Evolutionary conservation across 2,113 vertebrate genomes (phyloP), one percentile per base, ranked within the genome.

Genomic region (Pyrgilauda ruficollis): DNA sequence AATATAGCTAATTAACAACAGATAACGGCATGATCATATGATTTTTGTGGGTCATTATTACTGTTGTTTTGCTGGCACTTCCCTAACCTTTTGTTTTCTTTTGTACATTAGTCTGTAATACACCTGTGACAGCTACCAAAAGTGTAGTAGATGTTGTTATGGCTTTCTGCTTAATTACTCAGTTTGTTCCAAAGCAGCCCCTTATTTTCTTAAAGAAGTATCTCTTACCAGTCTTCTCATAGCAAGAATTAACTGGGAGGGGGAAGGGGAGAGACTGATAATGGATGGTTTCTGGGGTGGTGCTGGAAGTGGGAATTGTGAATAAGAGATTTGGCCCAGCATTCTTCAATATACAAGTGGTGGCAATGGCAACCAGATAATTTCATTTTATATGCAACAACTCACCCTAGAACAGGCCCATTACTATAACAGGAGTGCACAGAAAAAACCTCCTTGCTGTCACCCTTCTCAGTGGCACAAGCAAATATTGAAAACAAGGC

Each of bases 31-130:
- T 94, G 95, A 58, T 37, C 49, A 64, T 15, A 6, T 53, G 56
- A 55, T 59, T 91, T 93, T 90, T 85, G 94, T 81, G 44, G 90
- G 91, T 95, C 85, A 89, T 95, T 78, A 63, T 96, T 93, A 67
- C 66, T 27, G 3, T 59, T 82, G 74, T 66, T 95, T 94, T 94
- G 94, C 91, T 87, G 81, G 70, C 95, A 96, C 95, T 83, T 84
- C 70, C 94, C 92, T 97, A 97, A 91, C 78, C 64, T 93, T 87
- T 79, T 37, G 10, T 50, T 56, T 56, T 79, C 58, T 80, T 87
- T 58, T 41, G 35, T 88, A 74, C 20, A 5, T 55, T 39, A 87
- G 83, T 59, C 63, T 84, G 18, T 91, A 92, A 91, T 67, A 81
- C 92, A 93, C 90, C 76, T 24, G 17, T 89, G 72, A 90, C 43